A percentile compares a stretch with the other conserved stretches of the same genome.
phyloP scores from a whole-genome alignment of 2,113 vertebrate species.

The Mugil cephalus region DNA sequence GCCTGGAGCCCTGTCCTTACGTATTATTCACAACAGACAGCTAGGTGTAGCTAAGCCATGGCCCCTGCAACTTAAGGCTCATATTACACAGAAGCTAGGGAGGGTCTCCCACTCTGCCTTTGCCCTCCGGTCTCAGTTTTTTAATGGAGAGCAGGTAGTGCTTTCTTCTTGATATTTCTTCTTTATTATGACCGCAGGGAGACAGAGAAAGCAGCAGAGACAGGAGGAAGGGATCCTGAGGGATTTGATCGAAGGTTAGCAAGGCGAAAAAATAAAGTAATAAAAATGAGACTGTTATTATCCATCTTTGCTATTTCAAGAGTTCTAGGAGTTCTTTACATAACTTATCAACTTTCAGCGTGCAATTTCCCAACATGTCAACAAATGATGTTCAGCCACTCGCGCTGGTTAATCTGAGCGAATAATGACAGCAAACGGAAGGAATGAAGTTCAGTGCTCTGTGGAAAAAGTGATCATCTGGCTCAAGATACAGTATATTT shows the following conservation, averaged over 20 bases:
- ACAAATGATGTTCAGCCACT: no score
- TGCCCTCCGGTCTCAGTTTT: constrained; percentile 17
- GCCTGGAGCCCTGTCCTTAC: constrained; percentile 19
- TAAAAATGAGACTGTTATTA: background rate
- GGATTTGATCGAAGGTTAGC: background rate
- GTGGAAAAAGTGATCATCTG: no score
- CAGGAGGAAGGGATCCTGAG: background rate
- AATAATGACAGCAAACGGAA: no score
- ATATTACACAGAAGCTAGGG: constrained; percentile 44
- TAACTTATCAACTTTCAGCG: background rate
- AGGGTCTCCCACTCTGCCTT: constrained; percentile 15
- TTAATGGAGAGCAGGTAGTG: constrained; percentile 3
- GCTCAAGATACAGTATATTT: no score
- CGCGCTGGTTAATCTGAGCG: no score
- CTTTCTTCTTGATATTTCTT: constrained; percentile 25
- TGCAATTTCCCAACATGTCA: background rate
- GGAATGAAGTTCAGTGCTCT: no score
- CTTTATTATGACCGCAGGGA: constrained; percentile 17
- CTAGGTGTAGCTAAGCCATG: constrained; percentile 33
- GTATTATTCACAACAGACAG: constrained; percentile 67
- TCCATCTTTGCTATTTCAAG: constrained; percentile 4
- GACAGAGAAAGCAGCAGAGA: background rate
- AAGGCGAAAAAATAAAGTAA: background rate
- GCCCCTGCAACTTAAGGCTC: constrained; percentile 35
- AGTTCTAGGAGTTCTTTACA: background rate